Conservation (phyloP, 2,888 invertebrate genomes). For the Mythimna ferrago region DNA sequence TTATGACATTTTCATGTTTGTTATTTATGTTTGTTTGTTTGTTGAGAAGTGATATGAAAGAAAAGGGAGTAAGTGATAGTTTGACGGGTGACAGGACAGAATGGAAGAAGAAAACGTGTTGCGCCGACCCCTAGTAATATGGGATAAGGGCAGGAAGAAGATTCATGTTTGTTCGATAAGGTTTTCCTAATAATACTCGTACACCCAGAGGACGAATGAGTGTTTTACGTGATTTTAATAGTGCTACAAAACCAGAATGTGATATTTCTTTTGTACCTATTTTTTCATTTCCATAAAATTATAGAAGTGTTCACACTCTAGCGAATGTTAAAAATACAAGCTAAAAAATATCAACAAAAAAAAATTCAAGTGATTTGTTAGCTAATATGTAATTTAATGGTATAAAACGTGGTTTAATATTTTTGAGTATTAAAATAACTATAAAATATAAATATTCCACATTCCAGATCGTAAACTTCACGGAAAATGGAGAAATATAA, state of each 20-base stretch:
- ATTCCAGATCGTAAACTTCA: constrained; percentile 81
- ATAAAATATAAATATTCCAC: constrained; percentile 53
- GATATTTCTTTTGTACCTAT: neutral
- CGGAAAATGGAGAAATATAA: constrained; percentile 85
- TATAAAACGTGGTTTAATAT: constrained; percentile 2
- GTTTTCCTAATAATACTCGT: neutral
- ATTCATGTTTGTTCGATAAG: neutral
- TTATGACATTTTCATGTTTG: neutral
- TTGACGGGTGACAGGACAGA: too few relatives aligned
- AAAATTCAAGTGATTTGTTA: neutral
- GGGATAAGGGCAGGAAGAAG: too few relatives aligned
- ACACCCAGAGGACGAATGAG: neutral
- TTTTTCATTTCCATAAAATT: neutral
- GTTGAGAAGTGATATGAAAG: too few relatives aligned
- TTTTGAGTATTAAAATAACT: constrained; percentile 5
- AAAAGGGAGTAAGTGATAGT: too few relatives aligned
- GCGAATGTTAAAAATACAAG: neutral
- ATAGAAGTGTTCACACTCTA: neutral
- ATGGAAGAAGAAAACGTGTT: too few relatives aligned
- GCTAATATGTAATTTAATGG: neutral
- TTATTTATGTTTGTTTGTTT: too few relatives aligned
- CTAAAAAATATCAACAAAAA: neutral
- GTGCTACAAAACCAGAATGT: neutral
- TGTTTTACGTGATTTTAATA: neutral
- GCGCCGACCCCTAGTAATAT: too few relatives aligned